Evolutionary conservation across 2,888 invertebrate species (phyloP).

Genomic region (Lamellibrachia columna): DNA sequence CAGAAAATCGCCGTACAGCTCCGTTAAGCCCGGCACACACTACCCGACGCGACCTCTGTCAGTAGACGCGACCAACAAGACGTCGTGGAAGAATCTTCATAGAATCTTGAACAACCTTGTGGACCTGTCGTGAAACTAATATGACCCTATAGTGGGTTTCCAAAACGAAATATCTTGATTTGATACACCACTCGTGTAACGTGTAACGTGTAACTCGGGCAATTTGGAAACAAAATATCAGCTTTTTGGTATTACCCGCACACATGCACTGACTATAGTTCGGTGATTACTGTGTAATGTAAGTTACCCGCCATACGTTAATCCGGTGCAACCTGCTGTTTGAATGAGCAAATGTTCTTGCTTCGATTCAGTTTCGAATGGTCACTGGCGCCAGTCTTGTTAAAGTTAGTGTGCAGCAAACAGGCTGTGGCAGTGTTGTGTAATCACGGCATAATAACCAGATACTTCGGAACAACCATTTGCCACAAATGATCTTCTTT

Average conservation of each 20-base stretch:
- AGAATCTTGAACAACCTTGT: too few relatives aligned
- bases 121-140: too few relatives aligned
- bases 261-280: not conserved
- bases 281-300: not conserved
- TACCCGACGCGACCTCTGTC: too few relatives aligned
- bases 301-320: not conserved
- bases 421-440: not conserved
- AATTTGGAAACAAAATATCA: not conserved
- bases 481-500: too few relatives aligned
- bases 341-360: not conserved
- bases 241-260: not conserved
- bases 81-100: too few relatives aligned
- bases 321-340: not conserved
- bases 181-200: not conserved
- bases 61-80: too few relatives aligned
- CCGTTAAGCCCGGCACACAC: too few relatives aligned
- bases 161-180: too few relatives aligned
- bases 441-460: too few relatives aligned
- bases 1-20: too few relatives aligned
- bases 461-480: too few relatives aligned
- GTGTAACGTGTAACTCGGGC: not conserved
- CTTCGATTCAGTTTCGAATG: not conserved
- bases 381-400: not conserved
- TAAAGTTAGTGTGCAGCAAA: not conserved
- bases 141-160: too few relatives aligned